These are phyloP conservation scores for Drosophila lacteicornis DNA, from an alignment of 1,140 invertebrate species.

Conservation along the genomic window DNA sequence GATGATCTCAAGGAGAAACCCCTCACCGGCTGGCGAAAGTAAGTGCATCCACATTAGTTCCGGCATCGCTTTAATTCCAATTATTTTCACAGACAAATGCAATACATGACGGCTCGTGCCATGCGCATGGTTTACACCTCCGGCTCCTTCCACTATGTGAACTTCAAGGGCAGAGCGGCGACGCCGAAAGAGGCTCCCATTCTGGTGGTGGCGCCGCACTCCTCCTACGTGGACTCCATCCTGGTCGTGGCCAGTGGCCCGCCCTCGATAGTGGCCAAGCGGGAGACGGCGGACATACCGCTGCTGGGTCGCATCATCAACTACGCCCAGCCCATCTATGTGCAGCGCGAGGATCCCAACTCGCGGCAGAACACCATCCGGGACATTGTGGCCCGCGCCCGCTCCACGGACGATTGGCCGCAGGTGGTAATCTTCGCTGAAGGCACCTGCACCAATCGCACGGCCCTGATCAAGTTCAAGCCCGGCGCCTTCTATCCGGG, in stretches of 20 bases:
- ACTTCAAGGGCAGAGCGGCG: slow-evolving; percentile 89
- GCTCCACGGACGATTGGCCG: slow-evolving; percentile 95
- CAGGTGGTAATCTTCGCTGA: slow-evolving; percentile 98
- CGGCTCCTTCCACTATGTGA: slow-evolving; percentile 92
- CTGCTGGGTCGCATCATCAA: slow-evolving; percentile 97
- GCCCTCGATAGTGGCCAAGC: slow-evolving; percentile 95
- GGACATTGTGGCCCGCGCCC: slow-evolving; percentile 94
- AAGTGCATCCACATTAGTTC: slow-evolving; percentile 61
- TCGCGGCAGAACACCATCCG: slow-evolving; percentile 96
- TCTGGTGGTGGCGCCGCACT: slow-evolving; percentile 95
- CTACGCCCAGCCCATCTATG: slow-evolving; percentile 97
- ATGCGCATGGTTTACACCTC: slow-evolving; percentile 91
- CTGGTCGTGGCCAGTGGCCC: slow-evolving; percentile 92
- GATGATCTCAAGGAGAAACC: slow-evolving; percentile 91
- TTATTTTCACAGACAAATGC: slow-evolving; percentile 54
- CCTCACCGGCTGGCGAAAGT: slow-evolving; percentile 93
- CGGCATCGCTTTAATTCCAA: background rate
- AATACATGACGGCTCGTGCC: slow-evolving; percentile 62
- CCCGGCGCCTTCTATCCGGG: slow-evolving; percentile 96
- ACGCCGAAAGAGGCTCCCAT: slow-evolving; percentile 91
- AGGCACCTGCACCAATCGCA: slow-evolving; percentile 97
- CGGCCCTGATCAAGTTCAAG: slow-evolving; percentile 97
- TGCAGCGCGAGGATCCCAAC: slow-evolving; percentile 95
- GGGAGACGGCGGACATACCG: slow-evolving; percentile 91
- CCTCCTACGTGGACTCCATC: slow-evolving; percentile 95